These are phyloP conservation scores for Garrulus glandarius DNA, from an alignment of 2,797 vertebrate species.

Conservation along the genomic window DNA sequence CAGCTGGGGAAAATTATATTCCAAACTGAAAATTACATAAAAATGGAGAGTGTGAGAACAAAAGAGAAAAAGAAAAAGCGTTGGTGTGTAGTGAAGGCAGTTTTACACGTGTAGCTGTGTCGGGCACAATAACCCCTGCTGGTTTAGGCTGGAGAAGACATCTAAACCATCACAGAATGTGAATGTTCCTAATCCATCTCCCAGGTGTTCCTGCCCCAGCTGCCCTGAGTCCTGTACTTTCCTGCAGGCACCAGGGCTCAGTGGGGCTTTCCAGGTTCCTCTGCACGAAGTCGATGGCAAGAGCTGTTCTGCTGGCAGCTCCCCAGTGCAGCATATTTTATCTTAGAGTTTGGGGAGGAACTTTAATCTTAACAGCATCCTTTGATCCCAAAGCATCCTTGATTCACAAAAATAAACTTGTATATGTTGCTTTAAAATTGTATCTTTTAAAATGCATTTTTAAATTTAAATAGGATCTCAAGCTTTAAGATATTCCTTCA, in stretches of 20 bases:
- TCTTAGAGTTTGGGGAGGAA: background rate
- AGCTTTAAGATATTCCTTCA: background rate
- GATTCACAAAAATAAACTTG: background rate
- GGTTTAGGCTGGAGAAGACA: background rate
- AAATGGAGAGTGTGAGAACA: background rate
- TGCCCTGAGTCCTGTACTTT: background rate
- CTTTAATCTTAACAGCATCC: background rate
- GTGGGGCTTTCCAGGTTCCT: background rate
- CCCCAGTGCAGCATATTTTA: accelerated
- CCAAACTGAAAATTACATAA: background rate
- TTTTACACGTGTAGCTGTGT: background rate
- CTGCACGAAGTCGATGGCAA: background rate
- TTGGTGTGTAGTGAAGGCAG: background rate
- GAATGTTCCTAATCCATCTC: background rate
- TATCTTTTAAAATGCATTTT: background rate
- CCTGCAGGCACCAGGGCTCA: background rate
- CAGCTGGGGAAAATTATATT: background rate
- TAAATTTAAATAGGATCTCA: background rate
- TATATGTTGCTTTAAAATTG: background rate
- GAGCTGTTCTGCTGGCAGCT: background rate
- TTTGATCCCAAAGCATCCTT: background rate
- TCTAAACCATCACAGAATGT: background rate
- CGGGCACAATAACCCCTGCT: background rate
- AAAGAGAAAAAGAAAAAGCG: background rate
- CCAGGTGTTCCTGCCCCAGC: background rate